Evolutionary conservation across 2,797 vertebrate genomes (phyloP).

Genomic region (Nasua narica): DNA sequence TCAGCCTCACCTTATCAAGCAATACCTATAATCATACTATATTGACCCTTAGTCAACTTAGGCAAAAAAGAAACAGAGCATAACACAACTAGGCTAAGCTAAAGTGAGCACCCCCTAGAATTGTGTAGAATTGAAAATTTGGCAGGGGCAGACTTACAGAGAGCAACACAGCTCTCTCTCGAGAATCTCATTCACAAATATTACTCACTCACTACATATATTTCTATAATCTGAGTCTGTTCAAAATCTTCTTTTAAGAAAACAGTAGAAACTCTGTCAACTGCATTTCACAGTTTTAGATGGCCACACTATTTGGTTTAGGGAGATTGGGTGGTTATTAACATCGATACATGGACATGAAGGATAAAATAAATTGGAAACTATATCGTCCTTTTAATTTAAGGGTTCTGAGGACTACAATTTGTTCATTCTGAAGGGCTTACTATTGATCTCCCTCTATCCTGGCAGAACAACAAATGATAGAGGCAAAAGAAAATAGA

Average conservation of each 20-base stretch:
- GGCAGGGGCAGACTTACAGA: background rate
- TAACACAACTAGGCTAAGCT: background rate
- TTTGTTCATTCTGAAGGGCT: background rate
- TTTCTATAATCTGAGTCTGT: background rate
- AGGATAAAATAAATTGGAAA: constrained; percentile 23
- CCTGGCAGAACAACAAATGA: background rate
- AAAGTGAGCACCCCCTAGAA: background rate
- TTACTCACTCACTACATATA: background rate
- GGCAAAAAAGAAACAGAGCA: background rate
- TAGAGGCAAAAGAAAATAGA: background rate
- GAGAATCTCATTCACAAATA: background rate
- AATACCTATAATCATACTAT: background rate
- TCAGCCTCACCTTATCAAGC: background rate
- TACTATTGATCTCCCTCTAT: background rate
- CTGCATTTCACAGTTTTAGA: background rate
- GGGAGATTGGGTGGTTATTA: background rate
- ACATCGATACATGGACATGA: background rate
- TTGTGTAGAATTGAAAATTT: background rate
- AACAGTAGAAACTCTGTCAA: background rate
- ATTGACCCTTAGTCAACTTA: background rate
- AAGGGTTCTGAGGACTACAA: background rate
- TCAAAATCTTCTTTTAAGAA: background rate
- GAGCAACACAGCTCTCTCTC: background rate
- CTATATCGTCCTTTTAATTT: constrained; percentile 25
- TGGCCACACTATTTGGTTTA: background rate